These are phyloP conservation scores for Acanthiza pusilla DNA, from an alignment of 2,797 vertebrate genomes.

Conservation along the genomic window DNA sequence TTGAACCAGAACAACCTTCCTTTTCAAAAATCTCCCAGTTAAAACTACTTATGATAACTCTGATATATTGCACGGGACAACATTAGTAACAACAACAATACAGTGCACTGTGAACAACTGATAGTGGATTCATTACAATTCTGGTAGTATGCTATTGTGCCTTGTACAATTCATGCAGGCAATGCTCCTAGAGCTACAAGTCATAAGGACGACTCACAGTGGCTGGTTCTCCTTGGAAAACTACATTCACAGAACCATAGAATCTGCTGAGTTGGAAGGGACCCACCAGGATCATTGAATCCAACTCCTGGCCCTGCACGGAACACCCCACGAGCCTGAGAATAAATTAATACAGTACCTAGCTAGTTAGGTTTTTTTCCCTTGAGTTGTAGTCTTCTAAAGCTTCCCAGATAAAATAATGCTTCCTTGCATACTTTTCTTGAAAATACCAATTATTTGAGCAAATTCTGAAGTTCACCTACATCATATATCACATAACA, in stretches of 20 bases:
- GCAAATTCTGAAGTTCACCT: neutral
- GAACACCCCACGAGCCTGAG: neutral
- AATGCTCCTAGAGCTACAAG: slow-evolving; percentile 50
- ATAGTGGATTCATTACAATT: slow-evolving; percentile 38
- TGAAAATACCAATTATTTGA: neutral
- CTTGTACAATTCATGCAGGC: slow-evolving; percentile 41
- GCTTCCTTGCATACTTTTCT: neutral
- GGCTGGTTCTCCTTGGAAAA: slow-evolving; percentile 41
- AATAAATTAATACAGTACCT: neutral
- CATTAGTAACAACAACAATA: neutral
- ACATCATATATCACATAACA: neutral
- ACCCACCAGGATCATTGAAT: neutral
- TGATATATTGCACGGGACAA: neutral
- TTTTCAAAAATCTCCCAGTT: slow-evolving; percentile 11
- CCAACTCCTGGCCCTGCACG: neutral
- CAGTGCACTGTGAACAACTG: slow-evolving; percentile 24
- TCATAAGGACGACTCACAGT: slow-evolving; percentile 43
- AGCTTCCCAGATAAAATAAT: neutral
- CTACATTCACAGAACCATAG: neutral
- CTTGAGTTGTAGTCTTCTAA: neutral
- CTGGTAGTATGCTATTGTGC: slow-evolving; percentile 43
- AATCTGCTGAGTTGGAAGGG: neutral
- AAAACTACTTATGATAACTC: neutral
- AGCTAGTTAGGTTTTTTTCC: neutral
- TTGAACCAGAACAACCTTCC: neutral